These are phyloP conservation scores for Progne subis DNA, from an alignment of 2,113 vertebrate genomes.

Conservation along the genomic window DNA sequence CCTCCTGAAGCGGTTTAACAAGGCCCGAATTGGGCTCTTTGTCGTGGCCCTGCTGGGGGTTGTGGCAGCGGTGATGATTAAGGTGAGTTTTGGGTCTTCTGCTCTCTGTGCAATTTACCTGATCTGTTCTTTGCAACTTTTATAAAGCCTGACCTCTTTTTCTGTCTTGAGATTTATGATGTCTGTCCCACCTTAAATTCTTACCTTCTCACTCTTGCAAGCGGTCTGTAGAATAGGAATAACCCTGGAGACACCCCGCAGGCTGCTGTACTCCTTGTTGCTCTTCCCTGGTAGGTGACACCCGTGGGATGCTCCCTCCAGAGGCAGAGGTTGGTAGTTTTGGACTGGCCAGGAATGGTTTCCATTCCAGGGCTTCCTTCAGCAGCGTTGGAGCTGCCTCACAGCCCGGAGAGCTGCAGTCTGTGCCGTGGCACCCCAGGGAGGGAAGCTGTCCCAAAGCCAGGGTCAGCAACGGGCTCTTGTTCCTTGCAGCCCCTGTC, in stretches of 20 bases:
- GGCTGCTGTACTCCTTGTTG: neutral
- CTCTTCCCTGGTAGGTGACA: neutral
- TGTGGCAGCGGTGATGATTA: slow-evolving; percentile 70
- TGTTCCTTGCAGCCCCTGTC: neutral
- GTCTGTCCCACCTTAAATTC: neutral
- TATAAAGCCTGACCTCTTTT: neutral
- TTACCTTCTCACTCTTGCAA: neutral
- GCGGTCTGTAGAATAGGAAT: neutral
- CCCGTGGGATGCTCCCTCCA: neutral
- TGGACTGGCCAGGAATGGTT: neutral
- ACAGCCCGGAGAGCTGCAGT: neutral
- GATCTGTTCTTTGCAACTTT: neutral
- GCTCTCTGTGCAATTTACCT: accelerated
- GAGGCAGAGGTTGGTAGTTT: neutral
- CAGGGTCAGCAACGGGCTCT: accelerated
- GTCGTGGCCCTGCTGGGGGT: slow-evolving; percentile 71
- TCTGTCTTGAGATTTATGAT: neutral
- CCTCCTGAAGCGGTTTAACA: slow-evolving; percentile 70
- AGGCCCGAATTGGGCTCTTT: slow-evolving; percentile 61
- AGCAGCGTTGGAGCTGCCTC: neutral
- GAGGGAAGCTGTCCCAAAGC: neutral
- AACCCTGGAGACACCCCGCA: neutral
- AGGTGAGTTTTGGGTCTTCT: slow-evolving; percentile 62
- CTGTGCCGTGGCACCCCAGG: neutral
- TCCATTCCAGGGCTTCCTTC: neutral